A percentile compares a stretch with the other conserved stretches of the same genome.
Evolutionary conservation across 1,140 invertebrate genomes (phyloP).

Genomic region (Cardiocondyla obscurior): DNA sequence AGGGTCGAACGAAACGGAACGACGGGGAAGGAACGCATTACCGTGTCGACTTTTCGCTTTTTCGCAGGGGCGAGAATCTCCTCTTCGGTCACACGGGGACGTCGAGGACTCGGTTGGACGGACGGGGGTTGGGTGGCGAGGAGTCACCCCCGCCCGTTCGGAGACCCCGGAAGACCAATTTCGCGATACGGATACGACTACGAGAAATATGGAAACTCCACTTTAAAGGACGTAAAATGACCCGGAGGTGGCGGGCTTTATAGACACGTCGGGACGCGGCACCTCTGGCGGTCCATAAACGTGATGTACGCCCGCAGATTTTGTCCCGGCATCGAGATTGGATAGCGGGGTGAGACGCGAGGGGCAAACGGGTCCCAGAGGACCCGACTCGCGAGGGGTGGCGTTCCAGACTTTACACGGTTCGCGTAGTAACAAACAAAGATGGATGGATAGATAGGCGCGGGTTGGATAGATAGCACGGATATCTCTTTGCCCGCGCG

Average conservation of each 20-base stretch:
- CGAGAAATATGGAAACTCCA: conserved; percentile 73
- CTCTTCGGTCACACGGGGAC: neutral
- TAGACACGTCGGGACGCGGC: conserved; percentile 67
- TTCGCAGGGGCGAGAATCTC: conserved; percentile 50
- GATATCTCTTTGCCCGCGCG: conserved; percentile 34
- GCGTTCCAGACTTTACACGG: conserved; percentile 45
- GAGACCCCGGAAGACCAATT: conserved; percentile 75
- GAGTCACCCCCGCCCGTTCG: conserved; percentile 14
- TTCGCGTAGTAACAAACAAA: conserved; percentile 48
- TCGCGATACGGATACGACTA: conserved; percentile 71
- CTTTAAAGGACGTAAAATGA: conserved; percentile 77
- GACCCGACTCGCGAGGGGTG: conserved; percentile 43
- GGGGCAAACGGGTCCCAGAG: conserved; percentile 1
- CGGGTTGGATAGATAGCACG: conserved; percentile 31
- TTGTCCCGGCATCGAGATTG: conserved; percentile 72
- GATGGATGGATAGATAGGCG: conserved; percentile 51
- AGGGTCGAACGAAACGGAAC: conserved; percentile 49
- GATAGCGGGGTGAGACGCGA: conserved; percentile 41
- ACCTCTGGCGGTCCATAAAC: conserved; percentile 75
- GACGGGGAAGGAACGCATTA: conserved; percentile 35
- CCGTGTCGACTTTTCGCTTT: conserved; percentile 62
- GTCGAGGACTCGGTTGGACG: neutral
- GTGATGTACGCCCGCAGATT: conserved; percentile 73
- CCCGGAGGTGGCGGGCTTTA: conserved; percentile 74
- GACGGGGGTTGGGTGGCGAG: conserved; percentile 13